A percentile compares a stretch with the other conserved stretches of the same genome.
phyloP scores from a whole-genome alignment of 2,888 invertebrate genomes.

The Caradrina kadenii region DNA sequence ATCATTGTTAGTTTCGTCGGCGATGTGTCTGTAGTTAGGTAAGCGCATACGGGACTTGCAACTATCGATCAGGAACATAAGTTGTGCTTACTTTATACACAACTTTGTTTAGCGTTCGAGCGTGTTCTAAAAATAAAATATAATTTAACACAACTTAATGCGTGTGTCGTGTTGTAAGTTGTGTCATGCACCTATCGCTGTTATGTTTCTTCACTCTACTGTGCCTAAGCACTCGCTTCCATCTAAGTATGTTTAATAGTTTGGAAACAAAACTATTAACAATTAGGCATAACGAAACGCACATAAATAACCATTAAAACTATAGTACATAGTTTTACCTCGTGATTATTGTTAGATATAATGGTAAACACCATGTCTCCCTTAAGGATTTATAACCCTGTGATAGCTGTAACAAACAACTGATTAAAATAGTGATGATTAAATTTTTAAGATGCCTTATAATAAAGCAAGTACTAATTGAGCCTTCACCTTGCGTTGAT shows the following conservation, averaged over 20 bases:
- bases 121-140: conserved; percentile 4
- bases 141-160: conserved; percentile 19
- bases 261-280: conserved; percentile 19
- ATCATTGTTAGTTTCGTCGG: conserved; percentile 49
- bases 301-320: conserved; percentile 47
- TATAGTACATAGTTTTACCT: conserved; percentile 57
- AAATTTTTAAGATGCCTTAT: conserved; percentile 53
- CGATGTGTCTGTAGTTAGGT: conserved; percentile 9
- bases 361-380: conserved; percentile 46
- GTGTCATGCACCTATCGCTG: conserved; percentile 1
- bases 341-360: conserved; percentile 58
- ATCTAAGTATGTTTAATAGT: conserved; percentile 7
- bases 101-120: neutral
- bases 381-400: conserved; percentile 54
- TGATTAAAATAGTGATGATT: conserved; percentile 40
- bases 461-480: conserved; percentile 34
- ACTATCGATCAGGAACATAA: conserved; percentile 10
- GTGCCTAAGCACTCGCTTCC: conserved; percentile 11
- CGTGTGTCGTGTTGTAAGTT: conserved; percentile 28
- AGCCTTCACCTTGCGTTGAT: conserved; percentile 21
- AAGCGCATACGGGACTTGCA: conserved; percentile 27
- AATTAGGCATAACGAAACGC: conserved; percentile 33
- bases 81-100: conserved; percentile 24
- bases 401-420: conserved; percentile 59
- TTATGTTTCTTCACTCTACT: neutral